A percentile compares a stretch with the other conserved stretches of the same genome.
Evolutionary conservation across 1,140 invertebrate species (phyloP).

Genomic region (Elysia chlorotica): DNA sequence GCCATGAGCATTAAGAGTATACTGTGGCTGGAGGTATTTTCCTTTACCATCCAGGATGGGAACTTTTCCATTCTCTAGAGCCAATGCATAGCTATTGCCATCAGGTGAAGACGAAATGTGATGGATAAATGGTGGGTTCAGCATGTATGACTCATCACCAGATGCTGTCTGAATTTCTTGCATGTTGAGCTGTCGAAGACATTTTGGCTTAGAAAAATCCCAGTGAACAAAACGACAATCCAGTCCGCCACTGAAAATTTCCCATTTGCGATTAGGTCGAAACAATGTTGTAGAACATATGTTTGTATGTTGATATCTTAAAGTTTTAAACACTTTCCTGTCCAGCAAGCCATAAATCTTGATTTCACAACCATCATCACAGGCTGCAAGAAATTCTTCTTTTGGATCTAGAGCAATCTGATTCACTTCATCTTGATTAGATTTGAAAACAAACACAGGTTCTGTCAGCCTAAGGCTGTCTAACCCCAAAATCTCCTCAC

Average conservation of each 20-base stretch:
- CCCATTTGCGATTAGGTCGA: slow-evolving; percentile 44
- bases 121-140: slow-evolving; percentile 56
- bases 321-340: slow-evolving; percentile 49
- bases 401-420: slow-evolving; percentile 50
- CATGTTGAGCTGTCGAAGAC: slow-evolving; percentile 53
- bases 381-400: slow-evolving; percentile 50
- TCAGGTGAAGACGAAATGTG: slow-evolving; percentile 38
- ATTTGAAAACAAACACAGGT: slow-evolving; percentile 36
- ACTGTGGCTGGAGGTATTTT: slow-evolving; percentile 41
- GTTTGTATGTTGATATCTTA: slow-evolving; percentile 54
- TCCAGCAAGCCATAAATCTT: slow-evolving; percentile 49
- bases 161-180: slow-evolving; percentile 47
- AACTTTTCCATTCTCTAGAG: slow-evolving; percentile 52
- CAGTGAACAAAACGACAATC: slow-evolving; percentile 56
- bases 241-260: slow-evolving; percentile 49
- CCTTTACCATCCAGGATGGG: slow-evolving; percentile 42
- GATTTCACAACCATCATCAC: slow-evolving; percentile 55
- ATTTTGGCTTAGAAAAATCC: slow-evolving; percentile 52
- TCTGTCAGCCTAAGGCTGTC: slow-evolving; percentile 28
- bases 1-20: slow-evolving; percentile 46
- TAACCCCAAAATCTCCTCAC: slow-evolving; percentile 38
- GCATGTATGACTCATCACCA: slow-evolving; percentile 43
- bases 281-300: slow-evolving; percentile 55
- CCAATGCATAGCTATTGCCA: slow-evolving; percentile 47
- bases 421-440: slow-evolving; percentile 54